Base-by-base conservation (phyloP, 2,797 vertebrate species). In the Halcyon chelicuti region DNA sequence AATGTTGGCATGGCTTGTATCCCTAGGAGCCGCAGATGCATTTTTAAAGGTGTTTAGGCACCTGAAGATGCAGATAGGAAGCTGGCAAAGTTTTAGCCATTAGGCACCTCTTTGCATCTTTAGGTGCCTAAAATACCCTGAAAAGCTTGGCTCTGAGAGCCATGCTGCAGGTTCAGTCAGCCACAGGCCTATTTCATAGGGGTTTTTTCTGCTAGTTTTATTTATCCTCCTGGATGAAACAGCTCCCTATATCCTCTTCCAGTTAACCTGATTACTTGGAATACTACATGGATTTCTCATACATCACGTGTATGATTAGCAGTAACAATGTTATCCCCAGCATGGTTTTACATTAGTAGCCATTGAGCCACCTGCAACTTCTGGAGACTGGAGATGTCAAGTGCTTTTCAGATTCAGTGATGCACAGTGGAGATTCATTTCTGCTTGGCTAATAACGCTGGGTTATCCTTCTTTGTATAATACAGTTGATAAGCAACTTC, bases 41-140 rank as follows among this genome's bases (percentile, higher is more conserved):
- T 88, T 91, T 94, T 76, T 57, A 68, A 88, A 83, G 77, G n/a
- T 80, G 29, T 90, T 92, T 74, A 93, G 55, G 47, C 22, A 77
- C 28, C 72, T 82, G 74, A 91, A 94, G 71, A 86, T 58, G 57
- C 78, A 91, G 68, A 88, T 37, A 82, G 44, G 47, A 80, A 90
- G 15, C 16, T 94, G 68, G 29, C 18, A 77, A 73, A 51, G 13
- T 63, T 90, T 65, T 81, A 74, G 58, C 5, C 12, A 72, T 65
- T 75, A 83, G 33, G 37, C 20, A 79, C 4, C 18, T 71, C 31
- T 89, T 55, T 77, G 35, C 75, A 49, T 80, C 47, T 77, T 91
- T 80, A 94, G 40, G 19, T 91, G 44, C 31, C n/a, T 85, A 93
- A 93, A 94, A 84, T 54, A 81, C 25, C 58, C 33, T 83, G 47